Base-by-base conservation (phyloP, 2,797 vertebrate genomes). In the Pseudopleuronectes americanus region DNA sequence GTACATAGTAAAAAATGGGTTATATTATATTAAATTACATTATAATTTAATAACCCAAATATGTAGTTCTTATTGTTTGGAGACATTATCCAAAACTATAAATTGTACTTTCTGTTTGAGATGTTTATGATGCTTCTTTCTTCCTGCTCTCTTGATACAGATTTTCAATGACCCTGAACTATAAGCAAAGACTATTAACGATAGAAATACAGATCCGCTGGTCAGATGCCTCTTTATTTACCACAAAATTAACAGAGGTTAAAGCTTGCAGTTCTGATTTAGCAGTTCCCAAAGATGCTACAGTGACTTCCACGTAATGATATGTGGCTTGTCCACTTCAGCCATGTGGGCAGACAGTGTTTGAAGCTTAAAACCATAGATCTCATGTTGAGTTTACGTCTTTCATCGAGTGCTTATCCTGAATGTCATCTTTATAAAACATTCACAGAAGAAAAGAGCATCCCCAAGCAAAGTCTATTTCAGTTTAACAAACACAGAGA, bases 371-470 rank as follows among this genome's bases (percentile, higher is more conserved):
- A 62, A 76, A 70, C 53, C 64, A 57, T 21, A 49, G 62, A 65
- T 72, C 65, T 76, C 60, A 67, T 58, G 45, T 71, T 60, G 31
- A 66, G 76, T 83, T 75, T 83, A 73, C 63, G 57, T 74, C 45
- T 24, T 41, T 59, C 43, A 76, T 60, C 47, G 28, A 53, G 51
- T 81, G 57, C 76, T 80, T 81, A 75, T 76, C 79, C 61, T 60
- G 76, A 72, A 77, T 66, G 31, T n/a, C 73, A 77, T 79, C 67
- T 71, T 58, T 58, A 52, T 65, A 72, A 79, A 87, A 80, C 56
- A 76, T 66, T 61, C 62, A 36, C 31, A 62, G 47, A 22, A 66
- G 48, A 79, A 28, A 57, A 69, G 61, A 38, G 3, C 36, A 38
- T 38, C 36, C 10, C 10, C 1, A 58, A 77, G 58, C 28, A 73